A percentile compares a stretch with the other conserved stretches of the same genome.
These are phyloP conservation scores for Tapirus indicus DNA, from an alignment of 2,797 vertebrate species.

Conservation along the genomic window DNA sequence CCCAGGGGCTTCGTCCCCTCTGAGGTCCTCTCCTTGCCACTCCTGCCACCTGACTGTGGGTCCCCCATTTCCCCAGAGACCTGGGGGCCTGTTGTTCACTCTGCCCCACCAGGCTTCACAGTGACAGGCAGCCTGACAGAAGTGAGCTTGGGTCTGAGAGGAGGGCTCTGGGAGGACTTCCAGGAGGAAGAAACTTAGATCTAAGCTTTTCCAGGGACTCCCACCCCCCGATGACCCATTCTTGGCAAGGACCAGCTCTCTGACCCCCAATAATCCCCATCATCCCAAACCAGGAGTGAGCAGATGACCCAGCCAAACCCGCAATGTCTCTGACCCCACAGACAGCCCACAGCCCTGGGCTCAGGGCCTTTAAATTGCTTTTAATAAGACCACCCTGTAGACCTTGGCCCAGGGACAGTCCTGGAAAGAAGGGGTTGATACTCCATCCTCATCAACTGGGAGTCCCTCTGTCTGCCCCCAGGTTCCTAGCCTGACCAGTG, in stretches of 20 bases:
- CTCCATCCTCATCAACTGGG: neutral
- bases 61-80: neutral
- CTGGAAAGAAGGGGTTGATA: neutral
- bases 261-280: neutral
- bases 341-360: neutral
- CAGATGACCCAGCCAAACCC: neutral
- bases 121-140: accelerated
- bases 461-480: neutral
- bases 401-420: neutral
- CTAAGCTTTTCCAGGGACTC: neutral
- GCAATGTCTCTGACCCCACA: neutral
- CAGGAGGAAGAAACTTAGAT: neutral
- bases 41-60: neutral
- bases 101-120: neutral
- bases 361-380: neutral
- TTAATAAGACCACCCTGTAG: neutral
- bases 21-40: no score
- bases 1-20: no score
- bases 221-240: neutral
- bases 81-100: neutral
- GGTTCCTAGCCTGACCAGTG: neutral
- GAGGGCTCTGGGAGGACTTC: neutral
- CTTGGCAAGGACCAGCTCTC: neutral
- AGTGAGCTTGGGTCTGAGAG: neutral
- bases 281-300: neutral